These are phyloP conservation scores for Thumatha senex DNA, from an alignment of 2,888 invertebrate genomes.

Conservation along the genomic window DNA sequence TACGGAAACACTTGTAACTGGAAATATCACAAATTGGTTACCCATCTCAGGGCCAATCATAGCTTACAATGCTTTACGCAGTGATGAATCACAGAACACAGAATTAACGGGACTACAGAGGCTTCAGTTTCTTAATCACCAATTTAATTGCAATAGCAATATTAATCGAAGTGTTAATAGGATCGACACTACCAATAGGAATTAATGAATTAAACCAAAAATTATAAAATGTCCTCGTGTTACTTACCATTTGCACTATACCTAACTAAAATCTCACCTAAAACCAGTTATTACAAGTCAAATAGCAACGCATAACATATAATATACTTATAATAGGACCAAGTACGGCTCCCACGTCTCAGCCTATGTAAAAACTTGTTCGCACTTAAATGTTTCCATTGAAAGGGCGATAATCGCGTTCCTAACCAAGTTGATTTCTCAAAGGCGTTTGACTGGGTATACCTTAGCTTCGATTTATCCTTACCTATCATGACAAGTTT, in stretches of 20 bases:
- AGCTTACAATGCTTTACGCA: no score
- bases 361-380: constrained; percentile 60
- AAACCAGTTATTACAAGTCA: constrained; percentile 37
- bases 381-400: constrained; percentile 45
- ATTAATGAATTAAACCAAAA: no score
- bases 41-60: no score
- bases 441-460: constrained; percentile 23
- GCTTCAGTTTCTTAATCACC: no score
- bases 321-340: constrained; percentile 33
- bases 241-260: constrained; percentile 1
- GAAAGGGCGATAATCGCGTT: constrained; percentile 38
- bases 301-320: constrained; percentile 40
- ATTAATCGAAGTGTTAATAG: no score
- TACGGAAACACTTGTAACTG: no score
- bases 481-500: no score
- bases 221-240: background rate
- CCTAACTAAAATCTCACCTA: constrained; percentile 21
- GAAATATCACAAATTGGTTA: no score
- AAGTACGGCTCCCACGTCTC: constrained; percentile 54
- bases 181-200: no score
- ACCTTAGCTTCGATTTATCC: constrained; percentile 12
- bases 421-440: constrained; percentile 27
- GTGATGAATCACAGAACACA: no score
- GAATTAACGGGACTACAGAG: no score
- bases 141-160: no score